phyloP scores from a whole-genome alignment of 2,888 invertebrate genomes.

The Yponomeuta sedellus region DNA sequence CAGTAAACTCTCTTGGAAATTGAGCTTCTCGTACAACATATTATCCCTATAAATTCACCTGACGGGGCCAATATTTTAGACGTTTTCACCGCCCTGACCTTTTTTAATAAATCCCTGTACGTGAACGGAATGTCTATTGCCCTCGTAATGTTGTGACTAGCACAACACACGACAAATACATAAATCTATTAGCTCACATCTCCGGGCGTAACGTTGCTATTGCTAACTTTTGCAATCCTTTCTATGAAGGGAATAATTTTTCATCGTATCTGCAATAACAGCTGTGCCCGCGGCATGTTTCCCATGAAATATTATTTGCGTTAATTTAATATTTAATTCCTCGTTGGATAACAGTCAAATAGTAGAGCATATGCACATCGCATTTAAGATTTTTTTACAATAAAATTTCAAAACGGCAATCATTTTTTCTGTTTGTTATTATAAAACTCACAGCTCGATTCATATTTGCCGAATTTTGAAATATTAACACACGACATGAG shows the following conservation, averaged over 20 bases:
- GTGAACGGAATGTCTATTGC: constrained; percentile 34
- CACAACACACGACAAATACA: constrained; percentile 23
- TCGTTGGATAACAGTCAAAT: too few species aligned
- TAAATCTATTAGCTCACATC: constrained; percentile 30
- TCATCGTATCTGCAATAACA: neutral
- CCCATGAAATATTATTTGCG: too few species aligned
- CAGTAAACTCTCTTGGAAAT: constrained; percentile 57
- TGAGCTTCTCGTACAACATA: constrained; percentile 62
- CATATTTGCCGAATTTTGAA: too few species aligned
- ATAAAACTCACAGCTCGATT: too few species aligned
- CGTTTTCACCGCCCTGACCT: constrained; percentile 65
- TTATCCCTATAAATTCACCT: constrained; percentile 72
- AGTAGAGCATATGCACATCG: too few species aligned
- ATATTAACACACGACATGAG: neutral
- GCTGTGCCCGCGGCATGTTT: too few species aligned
- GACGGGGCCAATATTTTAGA: constrained; percentile 70
- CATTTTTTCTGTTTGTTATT: too few species aligned
- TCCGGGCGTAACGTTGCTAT: constrained; percentile 22
- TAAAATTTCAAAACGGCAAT: too few species aligned
- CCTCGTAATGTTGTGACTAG: constrained; percentile 23
- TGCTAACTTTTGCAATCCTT: neutral
- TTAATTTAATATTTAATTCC: too few species aligned
- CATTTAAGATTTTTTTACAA: too few species aligned
- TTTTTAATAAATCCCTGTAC: constrained; percentile 62
- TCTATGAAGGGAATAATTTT: neutral